Percentiles rank a stretch among this genome's conserved stretches.
Conservation (phyloP, 2,797 vertebrate species). For the Thalassophryne amazonica region DNA sequence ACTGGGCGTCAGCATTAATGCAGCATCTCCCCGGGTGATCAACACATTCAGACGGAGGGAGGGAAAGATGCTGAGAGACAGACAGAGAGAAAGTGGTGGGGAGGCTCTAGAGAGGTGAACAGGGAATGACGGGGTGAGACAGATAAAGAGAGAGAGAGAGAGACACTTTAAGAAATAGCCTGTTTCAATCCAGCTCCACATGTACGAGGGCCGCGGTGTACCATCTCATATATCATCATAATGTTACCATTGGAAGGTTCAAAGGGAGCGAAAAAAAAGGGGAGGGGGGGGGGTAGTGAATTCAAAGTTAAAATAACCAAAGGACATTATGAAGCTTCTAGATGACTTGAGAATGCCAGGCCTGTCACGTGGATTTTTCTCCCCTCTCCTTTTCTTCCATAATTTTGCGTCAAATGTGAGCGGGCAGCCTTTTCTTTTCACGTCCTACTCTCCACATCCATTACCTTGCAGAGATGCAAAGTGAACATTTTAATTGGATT, state of each 20-base stretch:
- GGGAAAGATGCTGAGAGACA: slow-evolving; percentile 37
- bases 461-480: slow-evolving; percentile 80
- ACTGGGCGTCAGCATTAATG: slow-evolving; percentile 75
- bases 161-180: slow-evolving; percentile 64
- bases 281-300: slow-evolving; percentile 47
- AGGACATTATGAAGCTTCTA: slow-evolving; percentile 70
- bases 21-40: slow-evolving; percentile 77
- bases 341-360: slow-evolving; percentile 68
- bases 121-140: slow-evolving; percentile 26
- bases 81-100: slow-evolving; percentile 45
- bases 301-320: slow-evolving; percentile 76
- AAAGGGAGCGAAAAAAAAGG: slow-evolving; percentile 56
- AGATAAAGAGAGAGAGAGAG: not conserved
- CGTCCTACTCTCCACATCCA: slow-evolving; percentile 74
- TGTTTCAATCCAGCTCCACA: slow-evolving; percentile 61
- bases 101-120: slow-evolving; percentile 40
- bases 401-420: slow-evolving; percentile 71
- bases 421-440: slow-evolving; percentile 68
- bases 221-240: slow-evolving; percentile 76
- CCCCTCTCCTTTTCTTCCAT: slow-evolving; percentile 66
- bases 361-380: slow-evolving; percentile 57
- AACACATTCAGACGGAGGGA: slow-evolving; percentile 72
- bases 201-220: slow-evolving; percentile 59
- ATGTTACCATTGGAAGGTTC: slow-evolving; percentile 72
- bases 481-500: slow-evolving; percentile 86